Percentiles rank a stretch among this genome's conserved stretches.
Evolutionary conservation across 2,888 invertebrate species (phyloP).

Genomic region (Erebia epiphron): DNA sequence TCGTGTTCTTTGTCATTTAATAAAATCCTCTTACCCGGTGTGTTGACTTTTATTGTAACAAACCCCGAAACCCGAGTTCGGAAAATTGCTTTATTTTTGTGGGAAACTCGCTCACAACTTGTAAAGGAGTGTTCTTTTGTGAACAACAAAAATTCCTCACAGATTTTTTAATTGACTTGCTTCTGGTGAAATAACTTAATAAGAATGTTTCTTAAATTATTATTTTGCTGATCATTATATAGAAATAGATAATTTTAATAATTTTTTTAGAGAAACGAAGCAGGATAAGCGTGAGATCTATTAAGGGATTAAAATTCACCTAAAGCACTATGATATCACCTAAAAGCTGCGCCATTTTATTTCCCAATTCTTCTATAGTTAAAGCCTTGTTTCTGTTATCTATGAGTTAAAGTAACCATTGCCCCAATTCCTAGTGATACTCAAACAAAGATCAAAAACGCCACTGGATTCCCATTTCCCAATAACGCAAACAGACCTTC

Average conservation of each 20-base stretch:
- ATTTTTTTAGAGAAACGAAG: no score
- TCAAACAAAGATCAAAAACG: conserved; percentile 10
- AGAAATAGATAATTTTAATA: no score
- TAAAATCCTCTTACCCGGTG: conserved; percentile 5
- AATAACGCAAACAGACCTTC: conserved; percentile 31
- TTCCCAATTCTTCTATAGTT: not conserved
- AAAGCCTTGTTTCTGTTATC: no score
- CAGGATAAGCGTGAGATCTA: no score
- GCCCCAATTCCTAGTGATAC: not conserved
- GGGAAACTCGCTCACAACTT: not conserved
- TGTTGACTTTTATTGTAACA: conserved; percentile 15
- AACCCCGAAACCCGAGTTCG: conserved; percentile 5
- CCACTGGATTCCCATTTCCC: conserved; percentile 11
- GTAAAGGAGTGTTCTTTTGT: not conserved
- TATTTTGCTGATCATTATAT: no score
- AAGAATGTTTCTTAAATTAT: no score
- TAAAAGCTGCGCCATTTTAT: no score
- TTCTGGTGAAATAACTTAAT: no score
- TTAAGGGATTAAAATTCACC: no score
- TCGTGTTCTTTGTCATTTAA: conserved; percentile 11
- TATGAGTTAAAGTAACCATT: not conserved
- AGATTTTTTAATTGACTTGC: no score
- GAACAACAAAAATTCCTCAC: not conserved
- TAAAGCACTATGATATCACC: no score
- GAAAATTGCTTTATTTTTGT: conserved; percentile 4